Evolutionary conservation across 2,113 vertebrate genomes (phyloP), one percentile per base, ranked within the genome.

Genomic region (Pomatorhinus ruficollis): DNA sequence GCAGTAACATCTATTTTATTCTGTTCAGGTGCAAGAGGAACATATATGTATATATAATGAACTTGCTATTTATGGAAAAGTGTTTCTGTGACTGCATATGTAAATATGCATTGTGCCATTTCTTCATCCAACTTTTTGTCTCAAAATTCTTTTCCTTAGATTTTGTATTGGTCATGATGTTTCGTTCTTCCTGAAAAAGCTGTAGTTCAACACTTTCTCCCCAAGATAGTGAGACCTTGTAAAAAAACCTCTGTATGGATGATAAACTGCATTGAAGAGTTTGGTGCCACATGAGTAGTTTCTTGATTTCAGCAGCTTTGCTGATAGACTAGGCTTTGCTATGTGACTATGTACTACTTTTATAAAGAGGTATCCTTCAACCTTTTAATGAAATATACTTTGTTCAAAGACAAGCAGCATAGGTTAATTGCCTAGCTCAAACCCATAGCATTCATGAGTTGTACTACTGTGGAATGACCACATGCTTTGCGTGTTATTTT

Each of bases 351-450:
- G 22, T 57, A 37, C 27, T 75, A 3, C 56, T 71, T 83, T 44
- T 66, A 40, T 22, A 45, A 42, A 33, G 21, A 74, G 5, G 17
- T 45, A 28, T 52, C 35, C 19, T 66, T 88, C 40, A 81, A 57
- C 10, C 20, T 83, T 65, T 54, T 54, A 28, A 45, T 84, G 37
- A 69, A 83, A 12, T 39, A 42, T 20, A 25, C 27, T 85, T 69
- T 12, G 8, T 52, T 70, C 11, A 60, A 59, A 45, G 40, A 44
- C 10, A 47, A 66, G 10, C 6, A 39, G 24, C 0, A 0, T 52
- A n/a, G n/a, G 12, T 65, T 70, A 74, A 71, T 20, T 85, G 24
- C 15, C 17, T 57, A 23, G 16, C 44, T 68, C 6, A 37, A 50
- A 52, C 31, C 39, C 8, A 4, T 11, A 47, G 40, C 2, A 13